Conservation (phyloP, 2,113 vertebrate genomes). For the Suricata suricatta region DNA sequence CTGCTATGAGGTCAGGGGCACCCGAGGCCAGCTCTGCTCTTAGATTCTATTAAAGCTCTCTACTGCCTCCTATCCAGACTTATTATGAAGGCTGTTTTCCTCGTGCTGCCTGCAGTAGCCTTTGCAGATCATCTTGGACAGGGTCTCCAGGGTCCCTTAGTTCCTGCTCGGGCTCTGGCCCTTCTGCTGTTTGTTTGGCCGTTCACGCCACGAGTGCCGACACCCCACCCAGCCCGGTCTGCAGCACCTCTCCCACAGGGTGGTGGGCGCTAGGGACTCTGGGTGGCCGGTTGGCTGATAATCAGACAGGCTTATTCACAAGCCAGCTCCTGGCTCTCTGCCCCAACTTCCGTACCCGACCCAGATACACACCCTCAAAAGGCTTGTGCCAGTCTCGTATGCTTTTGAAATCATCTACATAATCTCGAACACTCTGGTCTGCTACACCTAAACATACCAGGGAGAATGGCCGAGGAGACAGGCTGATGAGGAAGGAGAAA, state of each 20-base stretch:
- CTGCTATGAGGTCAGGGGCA: background rate
- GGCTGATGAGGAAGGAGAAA: background rate
- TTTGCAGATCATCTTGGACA: background rate
- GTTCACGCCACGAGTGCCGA: background rate
- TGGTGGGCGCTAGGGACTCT: background rate
- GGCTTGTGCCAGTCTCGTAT: background rate
- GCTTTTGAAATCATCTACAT: slow-evolving; percentile 12
- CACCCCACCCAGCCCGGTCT: background rate
- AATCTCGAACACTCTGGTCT: slow-evolving; percentile 23
- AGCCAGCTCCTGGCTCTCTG: background rate
- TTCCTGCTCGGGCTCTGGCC: background rate
- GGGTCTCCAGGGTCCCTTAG: background rate
- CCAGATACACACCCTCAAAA: slow-evolving; percentile 35
- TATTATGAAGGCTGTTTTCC: background rate
- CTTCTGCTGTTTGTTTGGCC: background rate
- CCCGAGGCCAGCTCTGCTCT: background rate
- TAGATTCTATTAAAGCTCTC: background rate
- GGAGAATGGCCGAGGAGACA: background rate
- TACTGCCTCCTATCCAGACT: background rate
- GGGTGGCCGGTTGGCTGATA: background rate
- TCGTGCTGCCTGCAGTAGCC: background rate
- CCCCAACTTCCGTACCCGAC: background rate
- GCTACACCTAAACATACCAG: background rate
- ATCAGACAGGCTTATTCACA: background rate
- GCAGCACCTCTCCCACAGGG: background rate